Percentiles rank a stretch among this genome's conserved stretches.
Conservation (phyloP, 2,888 invertebrate species). For the Nineta flava region DNA sequence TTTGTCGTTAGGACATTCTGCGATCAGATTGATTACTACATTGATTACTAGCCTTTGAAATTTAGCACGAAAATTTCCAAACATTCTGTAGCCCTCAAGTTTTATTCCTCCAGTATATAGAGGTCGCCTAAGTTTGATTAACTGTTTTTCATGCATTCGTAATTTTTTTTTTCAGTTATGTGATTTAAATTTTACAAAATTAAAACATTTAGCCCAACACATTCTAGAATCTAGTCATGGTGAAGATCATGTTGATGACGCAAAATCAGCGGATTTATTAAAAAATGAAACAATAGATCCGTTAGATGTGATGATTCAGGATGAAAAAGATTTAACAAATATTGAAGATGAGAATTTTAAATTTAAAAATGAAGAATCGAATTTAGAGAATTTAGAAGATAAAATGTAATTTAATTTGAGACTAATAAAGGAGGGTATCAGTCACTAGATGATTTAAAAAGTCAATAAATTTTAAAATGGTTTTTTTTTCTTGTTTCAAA, state of each 20-base stretch:
- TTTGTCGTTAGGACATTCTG: no score
- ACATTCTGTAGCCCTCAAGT: no score
- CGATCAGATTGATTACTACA: no score
- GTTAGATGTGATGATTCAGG: not conserved
- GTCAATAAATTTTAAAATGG: not conserved
- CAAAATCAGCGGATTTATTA: not conserved
- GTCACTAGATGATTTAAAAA: not conserved
- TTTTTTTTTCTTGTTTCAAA: no score
- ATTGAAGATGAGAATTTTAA: not conserved
- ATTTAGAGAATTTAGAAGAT: no score
- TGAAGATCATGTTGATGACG: not conserved
- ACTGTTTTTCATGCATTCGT: no score
- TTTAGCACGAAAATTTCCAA: no score
- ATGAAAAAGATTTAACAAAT: not conserved
- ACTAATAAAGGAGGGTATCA: no score
- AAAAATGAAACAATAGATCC: not conserved
- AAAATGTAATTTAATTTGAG: no score
- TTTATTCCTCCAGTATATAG: no score
- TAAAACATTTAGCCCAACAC: constrained; percentile 8
- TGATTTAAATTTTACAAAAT: constrained; percentile 7
- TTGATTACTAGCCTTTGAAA: no score
- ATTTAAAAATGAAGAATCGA: not conserved
- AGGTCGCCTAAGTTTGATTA: no score
- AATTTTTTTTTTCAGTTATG: constrained; percentile 8
- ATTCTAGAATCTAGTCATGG: constrained; percentile 8